Base-by-base conservation (phyloP, 2,113 vertebrate species). In the Lepus americanus region DNA sequence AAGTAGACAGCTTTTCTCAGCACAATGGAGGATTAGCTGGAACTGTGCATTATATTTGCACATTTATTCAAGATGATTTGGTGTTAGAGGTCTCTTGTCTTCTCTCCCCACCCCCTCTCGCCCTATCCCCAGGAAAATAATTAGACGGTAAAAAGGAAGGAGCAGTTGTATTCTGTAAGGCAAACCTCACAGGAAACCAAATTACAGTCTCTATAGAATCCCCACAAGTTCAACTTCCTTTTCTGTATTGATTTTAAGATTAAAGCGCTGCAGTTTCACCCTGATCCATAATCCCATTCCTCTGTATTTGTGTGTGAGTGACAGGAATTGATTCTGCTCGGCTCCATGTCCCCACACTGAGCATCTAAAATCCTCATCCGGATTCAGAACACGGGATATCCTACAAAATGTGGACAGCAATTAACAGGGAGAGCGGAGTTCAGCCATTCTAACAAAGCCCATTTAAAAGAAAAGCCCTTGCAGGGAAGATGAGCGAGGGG, bases 261-360 rank as follows among this genome's bases (percentile, higher is more conserved):
- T 76, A 95, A 95, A 97, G 81, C 1, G 3, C 0, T 51, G 97
- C 94, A 94, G 92, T 90, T 61, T 92, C 13, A 0, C 87, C 94
- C 96, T 73, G 91, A 96, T 98, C 97, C 97, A 96, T 96, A 97
- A 98, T 96, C 97, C 97, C 39, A 89, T 93, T 97, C 89, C 97
- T 97, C 95, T 97, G 93, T 85, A 95, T 96, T 87, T 94, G 76
- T 61, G 81, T 61, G 67, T 96, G 97, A 98, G 97, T 97, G 98
- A 97, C 97, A 97, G 98, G 97, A 97, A 98, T 96, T 44, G 98
- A 98, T 98, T 97, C 96, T 93, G 81, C 95, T 93, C n/a, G 0
- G 2, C 90, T 90, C 29, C 85, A 87, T 83, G 96, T 74, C 92
- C 95, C 95, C 66, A 83, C 0, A 11, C 77, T 70, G 70, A 92